Evolutionary conservation across 2,113 vertebrate genomes (phyloP), one percentile per base, ranked within the genome.

Genomic region (Heterocephalus glaber): DNA sequence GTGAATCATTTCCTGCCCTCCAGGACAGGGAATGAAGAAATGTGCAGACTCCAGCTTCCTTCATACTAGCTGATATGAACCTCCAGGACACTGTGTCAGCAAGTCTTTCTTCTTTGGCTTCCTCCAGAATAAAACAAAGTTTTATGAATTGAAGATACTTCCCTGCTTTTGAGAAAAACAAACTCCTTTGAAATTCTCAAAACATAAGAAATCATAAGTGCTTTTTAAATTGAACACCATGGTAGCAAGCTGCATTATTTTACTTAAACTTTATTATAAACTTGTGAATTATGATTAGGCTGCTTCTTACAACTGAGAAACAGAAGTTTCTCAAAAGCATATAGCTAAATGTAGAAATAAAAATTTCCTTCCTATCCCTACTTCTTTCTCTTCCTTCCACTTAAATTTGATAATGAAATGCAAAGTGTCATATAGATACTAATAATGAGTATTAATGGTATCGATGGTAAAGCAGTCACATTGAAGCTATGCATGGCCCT

Each of bases 271-370:
- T 80, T 92, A 86, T 89, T 60, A 70, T 66, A 44, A n/a, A 24
- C 38, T 92, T 79, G 26, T 81, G 28, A 84, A 8, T 19, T 79
- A 60, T 68, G 28, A 65, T 84, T 82, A 94, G 49, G 20, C 11
- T 66, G 33, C 56, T 35, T 79, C 22, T 89, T 89, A 87, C 19
- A 96, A 79, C 56, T 82, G 33, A 92, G 47, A 85, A 95, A 80
- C 24, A 95, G 66, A 79, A 28, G 19, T 91, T 91, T 26, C 58
- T 85, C n/a, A 52, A 63, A 92, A 35, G 22, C 58, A 16, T 35
- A n/a, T 7, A 95, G 49, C 68, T 90, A 94, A 84, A 76, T 82
- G 33, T 14, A 61, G 41, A 89, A 56, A 7, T 41, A 54, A 47
- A 94, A 49, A 26, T n/a, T 44, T 72, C 13, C 26, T 22, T 90